Conservation (phyloP, 2,888 invertebrate species). For the Cephus sareptanus region DNA sequence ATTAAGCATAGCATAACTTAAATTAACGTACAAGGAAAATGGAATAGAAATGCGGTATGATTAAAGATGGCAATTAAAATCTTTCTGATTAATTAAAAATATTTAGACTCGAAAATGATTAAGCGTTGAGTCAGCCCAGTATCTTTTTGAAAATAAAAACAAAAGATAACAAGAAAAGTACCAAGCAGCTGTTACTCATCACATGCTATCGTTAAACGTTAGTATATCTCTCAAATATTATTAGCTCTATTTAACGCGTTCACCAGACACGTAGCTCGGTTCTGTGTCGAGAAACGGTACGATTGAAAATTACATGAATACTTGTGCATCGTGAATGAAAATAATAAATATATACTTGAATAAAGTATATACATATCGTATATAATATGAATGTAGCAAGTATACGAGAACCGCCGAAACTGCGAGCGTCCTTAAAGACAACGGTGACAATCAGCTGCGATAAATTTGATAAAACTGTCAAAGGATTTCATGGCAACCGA, state of each 20-base stretch:
- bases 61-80: not conserved
- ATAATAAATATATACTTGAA: not conserved
- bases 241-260: conserved; percentile 1
- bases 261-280: not conserved
- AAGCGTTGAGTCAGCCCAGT: not conserved
- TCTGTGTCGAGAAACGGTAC: not conserved
- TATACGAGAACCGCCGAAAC: not conserved
- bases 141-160: not conserved
- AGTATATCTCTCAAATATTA: not conserved
- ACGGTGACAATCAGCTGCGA: conserved; percentile 6
- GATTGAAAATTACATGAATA: not conserved
- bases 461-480: not conserved
- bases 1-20: not conserved
- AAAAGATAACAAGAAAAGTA: not conserved
- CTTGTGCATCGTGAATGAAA: not conserved
- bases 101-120: not conserved
- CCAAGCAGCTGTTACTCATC: not conserved
- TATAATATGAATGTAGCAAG: not conserved
- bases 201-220: conserved; percentile 1
- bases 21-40: not conserved
- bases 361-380: not conserved
- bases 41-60: not conserved
- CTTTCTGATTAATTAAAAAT: not conserved
- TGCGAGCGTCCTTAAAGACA: conserved; percentile 5
- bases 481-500: not conserved